phyloP scores from a whole-genome alignment of 1,140 invertebrate species.

The Drosophila kanapiae region DNA sequence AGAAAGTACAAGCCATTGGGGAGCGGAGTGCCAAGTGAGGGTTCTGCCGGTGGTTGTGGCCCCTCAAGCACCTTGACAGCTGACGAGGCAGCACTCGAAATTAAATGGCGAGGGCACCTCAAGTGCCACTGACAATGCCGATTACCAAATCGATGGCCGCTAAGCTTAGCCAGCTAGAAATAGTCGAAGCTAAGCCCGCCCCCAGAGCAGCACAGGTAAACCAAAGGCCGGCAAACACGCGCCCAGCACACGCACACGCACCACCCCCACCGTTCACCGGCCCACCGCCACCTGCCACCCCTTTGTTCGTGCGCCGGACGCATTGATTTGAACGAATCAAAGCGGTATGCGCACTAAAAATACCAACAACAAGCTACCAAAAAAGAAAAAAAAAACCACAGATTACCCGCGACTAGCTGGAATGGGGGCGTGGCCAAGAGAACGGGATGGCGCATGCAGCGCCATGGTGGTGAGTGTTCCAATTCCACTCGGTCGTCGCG shows the following conservation, averaged over 20 bases:
- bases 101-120: slow-evolving; percentile 67
- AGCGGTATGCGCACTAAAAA: slow-evolving; percentile 83
- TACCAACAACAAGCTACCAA: slow-evolving; percentile 74
- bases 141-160: slow-evolving; percentile 58
- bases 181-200: slow-evolving; percentile 34
- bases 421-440: slow-evolving; percentile 65
- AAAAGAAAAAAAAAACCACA: slow-evolving; percentile 68
- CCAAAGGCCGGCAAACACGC: slow-evolving; percentile 70
- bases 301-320: slow-evolving; percentile 57
- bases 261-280: neutral
- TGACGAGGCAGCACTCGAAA: slow-evolving; percentile 65
- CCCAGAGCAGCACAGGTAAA: slow-evolving; percentile 50
- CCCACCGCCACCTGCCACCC: slow-evolving; percentile 9
- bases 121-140: slow-evolving; percentile 61
- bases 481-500: slow-evolving; percentile 43
- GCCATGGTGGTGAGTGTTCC: slow-evolving; percentile 65
- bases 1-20: slow-evolving; percentile 31
- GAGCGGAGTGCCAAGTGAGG: slow-evolving; percentile 1
- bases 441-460: slow-evolving; percentile 24
- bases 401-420: slow-evolving; percentile 72
- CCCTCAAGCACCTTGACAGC: slow-evolving; percentile 20
- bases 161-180: neutral
- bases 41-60: slow-evolving; percentile 17
- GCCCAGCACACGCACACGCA: slow-evolving; percentile 46
- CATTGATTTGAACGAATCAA: slow-evolving; percentile 84